Conservation (phyloP, 2,797 vertebrate species). For the Apodemus agrarius region DNA sequence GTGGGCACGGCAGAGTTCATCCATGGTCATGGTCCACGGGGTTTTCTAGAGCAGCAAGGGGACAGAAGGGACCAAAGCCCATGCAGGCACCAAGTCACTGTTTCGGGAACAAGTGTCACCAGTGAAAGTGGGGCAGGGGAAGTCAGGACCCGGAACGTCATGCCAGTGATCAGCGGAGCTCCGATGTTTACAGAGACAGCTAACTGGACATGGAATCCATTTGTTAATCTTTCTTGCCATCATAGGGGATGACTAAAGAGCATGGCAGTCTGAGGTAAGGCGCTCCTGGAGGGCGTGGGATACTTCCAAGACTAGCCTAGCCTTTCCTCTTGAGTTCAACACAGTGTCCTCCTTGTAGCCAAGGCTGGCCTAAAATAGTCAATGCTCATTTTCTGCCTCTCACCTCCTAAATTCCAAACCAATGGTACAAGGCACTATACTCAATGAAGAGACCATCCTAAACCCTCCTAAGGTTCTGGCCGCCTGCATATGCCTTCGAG, state of each 20-base stretch:
- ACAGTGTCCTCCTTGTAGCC: not conserved
- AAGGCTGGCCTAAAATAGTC: not conserved
- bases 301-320: not conserved
- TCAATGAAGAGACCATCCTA: not conserved
- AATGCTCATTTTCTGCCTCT: not conserved
- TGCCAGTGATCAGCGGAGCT: slow-evolving; percentile 89
- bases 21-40: slow-evolving; percentile 78
- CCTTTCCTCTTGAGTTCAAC: not conserved
- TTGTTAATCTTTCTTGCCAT: slow-evolving; percentile 95
- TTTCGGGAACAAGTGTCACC: slow-evolving; percentile 92
- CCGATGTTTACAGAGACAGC: slow-evolving; percentile 94
- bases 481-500: not conserved
- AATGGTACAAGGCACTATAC: not conserved
- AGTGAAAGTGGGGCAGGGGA: slow-evolving; percentile 81
- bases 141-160: slow-evolving; percentile 82
- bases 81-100: slow-evolving; percentile 86
- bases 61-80: slow-evolving; percentile 91
- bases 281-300: not conserved
- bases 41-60: slow-evolving; percentile 80
- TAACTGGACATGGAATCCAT: slow-evolving; percentile 10
- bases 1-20: slow-evolving; percentile 76
- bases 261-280: slow-evolving; percentile 46
- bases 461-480: not conserved
- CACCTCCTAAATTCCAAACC: not conserved
- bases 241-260: slow-evolving; percentile 87